Evolutionary conservation across 1,140 invertebrate species (phyloP), one percentile per base, ranked within the genome.

Genomic region (Tetragnatha versicolor): DNA sequence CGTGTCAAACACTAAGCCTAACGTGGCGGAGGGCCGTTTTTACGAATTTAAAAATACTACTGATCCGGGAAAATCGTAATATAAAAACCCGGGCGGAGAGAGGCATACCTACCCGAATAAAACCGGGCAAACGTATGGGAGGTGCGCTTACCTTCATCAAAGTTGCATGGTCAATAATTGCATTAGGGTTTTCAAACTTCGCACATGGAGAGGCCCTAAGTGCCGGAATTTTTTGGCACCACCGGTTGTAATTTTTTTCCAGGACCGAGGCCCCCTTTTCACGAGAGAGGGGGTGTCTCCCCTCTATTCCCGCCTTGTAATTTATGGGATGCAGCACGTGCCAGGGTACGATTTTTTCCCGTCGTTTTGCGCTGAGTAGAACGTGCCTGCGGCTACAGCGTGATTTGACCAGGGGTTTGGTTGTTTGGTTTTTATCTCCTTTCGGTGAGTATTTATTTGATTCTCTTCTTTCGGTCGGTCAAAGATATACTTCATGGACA

Each of bases 311-410:
- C 42, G 42, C 49, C 51, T 79, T 47, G 76, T 79, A 79, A 79
- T 79, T 79, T 79, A 79, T 79, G 76, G 65, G 76, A 79, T 69
- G 65, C 61, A 69, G 63, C 76, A 79, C 76, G 76, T 79, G 76
- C 65, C 39, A 45, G 76, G 61, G 55, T 45, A 14, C 39, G 20
- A 39, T 51, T 39, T 66, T 39, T 75, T 45, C 45, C 53, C 22
- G 25, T 53, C 22, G 37, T 66, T 65, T 53, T n/a, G 60, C 42
- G 27, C 31, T 45, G 55, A 47, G 45, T 14, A 22, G 29, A 42
- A 77, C 73, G 73, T 77, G 73, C 73, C 73, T 12, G 47, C 2
- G 31, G 60, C 73, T 3, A 29, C 39, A 60, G 55, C 73, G 73
- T 77, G 73, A 77, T 77, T 77, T 66, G 39, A 31, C 33, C 47